These are phyloP conservation scores for Acanthosepion esculentum DNA, from an alignment of 2,888 invertebrate genomes.

Conservation along the genomic window DNA sequence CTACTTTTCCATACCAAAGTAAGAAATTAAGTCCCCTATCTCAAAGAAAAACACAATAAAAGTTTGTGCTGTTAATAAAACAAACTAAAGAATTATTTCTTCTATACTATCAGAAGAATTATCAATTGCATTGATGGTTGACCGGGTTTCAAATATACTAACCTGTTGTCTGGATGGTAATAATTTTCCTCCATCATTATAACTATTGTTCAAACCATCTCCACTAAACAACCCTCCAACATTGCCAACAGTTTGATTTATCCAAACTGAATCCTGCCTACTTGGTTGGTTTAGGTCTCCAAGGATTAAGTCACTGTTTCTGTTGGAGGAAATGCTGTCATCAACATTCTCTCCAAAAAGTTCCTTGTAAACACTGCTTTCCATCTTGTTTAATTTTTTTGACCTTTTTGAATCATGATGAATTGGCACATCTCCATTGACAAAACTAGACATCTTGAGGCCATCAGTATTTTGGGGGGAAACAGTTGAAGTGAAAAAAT, in stretches of 20 bases:
- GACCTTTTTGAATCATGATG: constrained; percentile 37
- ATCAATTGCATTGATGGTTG: constrained; percentile 68
- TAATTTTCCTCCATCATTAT: constrained; percentile 53
- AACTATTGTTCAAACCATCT: constrained; percentile 55
- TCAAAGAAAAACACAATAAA: not conserved
- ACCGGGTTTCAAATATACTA: constrained; percentile 65
- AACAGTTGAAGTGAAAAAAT: constrained; percentile 50
- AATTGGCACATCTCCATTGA: not conserved
- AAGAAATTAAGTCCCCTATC: not conserved
- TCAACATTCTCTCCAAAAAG: not conserved
- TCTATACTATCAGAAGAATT: constrained; percentile 72
- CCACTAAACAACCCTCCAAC: constrained; percentile 68
- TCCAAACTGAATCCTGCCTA: constrained; percentile 59
- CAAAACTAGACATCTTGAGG: not conserved
- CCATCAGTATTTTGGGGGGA: not conserved
- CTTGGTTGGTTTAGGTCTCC: constrained; percentile 51
- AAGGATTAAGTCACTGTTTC: not conserved
- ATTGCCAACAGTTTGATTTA: constrained; percentile 55
- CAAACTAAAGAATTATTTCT: constrained; percentile 63
- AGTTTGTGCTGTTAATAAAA: not conserved
- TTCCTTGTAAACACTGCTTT: not conserved
- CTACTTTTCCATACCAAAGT: not conserved
- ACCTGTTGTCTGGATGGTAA: constrained; percentile 60
- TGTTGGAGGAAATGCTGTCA: not conserved
- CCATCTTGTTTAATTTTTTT: constrained; percentile 47